These are phyloP conservation scores for Diplosoma virens DNA, from an alignment of 23 tunicate species.

Conservation along the genomic window DNA sequence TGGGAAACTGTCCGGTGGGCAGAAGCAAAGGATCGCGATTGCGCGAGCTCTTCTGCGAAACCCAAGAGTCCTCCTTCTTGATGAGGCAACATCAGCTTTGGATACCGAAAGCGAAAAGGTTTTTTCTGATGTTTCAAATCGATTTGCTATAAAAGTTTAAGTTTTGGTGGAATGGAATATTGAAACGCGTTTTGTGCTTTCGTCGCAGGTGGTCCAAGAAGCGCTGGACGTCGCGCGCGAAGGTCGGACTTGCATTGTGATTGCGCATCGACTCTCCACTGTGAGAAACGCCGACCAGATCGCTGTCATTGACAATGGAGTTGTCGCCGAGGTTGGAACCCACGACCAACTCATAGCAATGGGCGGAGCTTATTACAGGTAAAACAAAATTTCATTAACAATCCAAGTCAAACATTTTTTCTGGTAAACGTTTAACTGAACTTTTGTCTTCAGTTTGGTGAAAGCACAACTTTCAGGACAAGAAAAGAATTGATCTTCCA, in stretches of 20 bases:
- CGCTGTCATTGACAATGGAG: conserved; percentile 70
- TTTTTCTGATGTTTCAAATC: no score
- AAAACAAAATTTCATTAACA: neutral
- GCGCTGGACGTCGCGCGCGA: conserved; percentile 63
- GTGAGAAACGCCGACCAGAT: conserved; percentile 63
- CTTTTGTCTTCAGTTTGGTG: conserved; percentile 20
- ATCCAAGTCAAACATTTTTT: neutral
- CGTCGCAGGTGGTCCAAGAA: conserved; percentile 68
- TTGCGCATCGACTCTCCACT: conserved; percentile 81
- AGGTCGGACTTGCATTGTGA: conserved; percentile 64
- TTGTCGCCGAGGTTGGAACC: conserved; percentile 54
- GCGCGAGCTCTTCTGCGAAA: conserved; percentile 72
- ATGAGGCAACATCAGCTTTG: conserved; percentile 74
- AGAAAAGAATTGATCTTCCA: conserved; percentile 5
- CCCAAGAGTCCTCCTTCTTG: conserved; percentile 63
- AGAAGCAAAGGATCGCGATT: conserved; percentile 72
- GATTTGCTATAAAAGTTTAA: no score
- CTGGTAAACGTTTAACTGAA: neutral
- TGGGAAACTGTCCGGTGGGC: conserved; percentile 66
- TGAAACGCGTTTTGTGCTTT: no score
- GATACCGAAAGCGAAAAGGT: conserved; percentile 82
- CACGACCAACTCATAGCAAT: conserved; percentile 56
- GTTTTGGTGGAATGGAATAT: no score
- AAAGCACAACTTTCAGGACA: conserved; percentile 19
- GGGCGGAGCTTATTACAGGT: conserved; percentile 61